These are phyloP conservation scores for Haliaeetus leucogaster DNA, from an alignment of 2,113 vertebrate species.

Conservation along the genomic window DNA sequence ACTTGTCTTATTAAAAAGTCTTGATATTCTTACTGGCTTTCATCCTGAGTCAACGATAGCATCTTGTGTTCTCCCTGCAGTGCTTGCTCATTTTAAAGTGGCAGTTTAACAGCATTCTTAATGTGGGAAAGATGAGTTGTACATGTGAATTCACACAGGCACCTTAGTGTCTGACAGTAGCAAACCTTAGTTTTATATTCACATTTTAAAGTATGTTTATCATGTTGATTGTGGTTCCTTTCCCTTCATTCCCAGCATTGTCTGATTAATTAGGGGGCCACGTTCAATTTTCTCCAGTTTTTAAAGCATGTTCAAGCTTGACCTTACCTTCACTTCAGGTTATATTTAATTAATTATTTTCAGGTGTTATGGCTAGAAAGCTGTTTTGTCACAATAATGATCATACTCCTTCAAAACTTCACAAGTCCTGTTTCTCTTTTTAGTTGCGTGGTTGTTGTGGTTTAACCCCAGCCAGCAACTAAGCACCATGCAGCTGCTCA, in stretches of 20 bases:
- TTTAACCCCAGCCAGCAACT: too few relatives aligned
- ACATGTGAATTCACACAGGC: neutral
- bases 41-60: accelerated
- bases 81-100: neutral
- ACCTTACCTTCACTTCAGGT: neutral
- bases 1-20: neutral
- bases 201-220: neutral
- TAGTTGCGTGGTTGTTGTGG: neutral
- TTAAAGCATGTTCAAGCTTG: neutral
- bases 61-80: neutral
- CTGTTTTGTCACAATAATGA: neutral
- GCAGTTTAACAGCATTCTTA: neutral
- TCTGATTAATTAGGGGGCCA: neutral
- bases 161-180: neutral
- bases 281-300: neutral
- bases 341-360: neutral
- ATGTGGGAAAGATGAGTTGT: neutral
- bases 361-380: neutral
- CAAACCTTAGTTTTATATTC: neutral
- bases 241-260: neutral
- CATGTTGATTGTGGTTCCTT: neutral
- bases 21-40: neutral
- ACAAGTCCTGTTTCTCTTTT: neutral
- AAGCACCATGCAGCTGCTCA: too few relatives aligned
- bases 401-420: neutral